Evolutionary conservation across 2,113 vertebrate species (phyloP).

Genomic region (Spermophilus dauricus): DNA sequence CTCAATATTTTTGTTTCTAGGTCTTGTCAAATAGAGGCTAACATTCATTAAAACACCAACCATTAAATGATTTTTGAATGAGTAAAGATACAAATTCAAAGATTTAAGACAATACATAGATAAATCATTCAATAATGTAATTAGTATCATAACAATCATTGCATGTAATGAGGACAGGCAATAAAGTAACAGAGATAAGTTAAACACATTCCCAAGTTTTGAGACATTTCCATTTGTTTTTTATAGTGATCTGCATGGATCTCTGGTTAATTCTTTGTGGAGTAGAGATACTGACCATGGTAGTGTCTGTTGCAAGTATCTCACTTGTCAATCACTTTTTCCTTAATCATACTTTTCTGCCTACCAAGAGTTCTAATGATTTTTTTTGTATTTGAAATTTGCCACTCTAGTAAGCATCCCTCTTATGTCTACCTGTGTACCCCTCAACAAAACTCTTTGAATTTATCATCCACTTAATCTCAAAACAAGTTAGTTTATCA

Average conservation of each 20-base stretch:
- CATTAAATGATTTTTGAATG: not conserved
- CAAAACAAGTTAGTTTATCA: not conserved
- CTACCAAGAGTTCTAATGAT: not conserved
- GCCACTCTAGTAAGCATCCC: not conserved
- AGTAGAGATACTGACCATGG: accelerated
- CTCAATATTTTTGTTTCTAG: not conserved
- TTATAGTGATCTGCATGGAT: not conserved
- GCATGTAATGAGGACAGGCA: accelerated
- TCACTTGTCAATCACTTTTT: not conserved
- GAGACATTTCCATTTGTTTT: not conserved
- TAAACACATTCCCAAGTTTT: not conserved
- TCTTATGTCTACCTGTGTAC: not conserved
- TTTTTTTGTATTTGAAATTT: not conserved
- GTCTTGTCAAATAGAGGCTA: not conserved
- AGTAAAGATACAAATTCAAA: not conserved
- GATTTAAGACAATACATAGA: not conserved
- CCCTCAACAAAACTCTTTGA: not conserved
- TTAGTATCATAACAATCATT: not conserved
- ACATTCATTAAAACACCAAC: not conserved
- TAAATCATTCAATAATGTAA: not conserved
- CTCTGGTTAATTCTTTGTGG: not conserved
- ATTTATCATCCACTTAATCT: not conserved
- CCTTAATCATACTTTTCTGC: not conserved
- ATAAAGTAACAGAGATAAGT: not conserved
- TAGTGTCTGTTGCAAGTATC: accelerated